Conservation (phyloP, 2,888 invertebrate genomes). For the Eupithecia subumbrata region DNA sequence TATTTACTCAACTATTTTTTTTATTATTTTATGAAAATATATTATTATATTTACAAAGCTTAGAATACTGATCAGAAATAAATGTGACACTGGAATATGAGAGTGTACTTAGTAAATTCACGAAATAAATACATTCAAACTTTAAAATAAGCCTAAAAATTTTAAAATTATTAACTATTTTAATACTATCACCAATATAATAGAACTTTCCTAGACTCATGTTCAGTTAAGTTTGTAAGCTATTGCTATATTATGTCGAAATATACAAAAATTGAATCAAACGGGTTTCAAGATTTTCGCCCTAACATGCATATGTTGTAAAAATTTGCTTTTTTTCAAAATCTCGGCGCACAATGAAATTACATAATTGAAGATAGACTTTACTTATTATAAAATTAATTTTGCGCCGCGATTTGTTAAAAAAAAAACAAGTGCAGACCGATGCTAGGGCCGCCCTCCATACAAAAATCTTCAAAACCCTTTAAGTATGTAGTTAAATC, state of each 20-base stretch:
- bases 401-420: no score
- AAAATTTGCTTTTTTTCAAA: no score
- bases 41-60: slow-evolving; percentile 69
- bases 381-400: no score
- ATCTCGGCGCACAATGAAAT: no score
- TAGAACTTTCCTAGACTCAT: slow-evolving; percentile 20
- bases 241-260: neutral
- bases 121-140: slow-evolving; percentile 38
- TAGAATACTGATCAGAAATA: slow-evolving; percentile 70
- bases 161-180: slow-evolving; percentile 42
- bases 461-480: no score
- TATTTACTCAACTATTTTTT: slow-evolving; percentile 53
- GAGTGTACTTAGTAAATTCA: slow-evolving; percentile 22
- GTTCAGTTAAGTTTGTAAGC: no score
- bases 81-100: slow-evolving; percentile 59
- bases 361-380: no score
- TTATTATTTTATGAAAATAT: slow-evolving; percentile 70
- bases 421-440: no score
- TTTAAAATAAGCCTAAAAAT: slow-evolving; percentile 30
- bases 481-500: no score
- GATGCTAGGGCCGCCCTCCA: no score
- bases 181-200: slow-evolving; percentile 65
- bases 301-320: no score
- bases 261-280: slow-evolving; percentile 19
- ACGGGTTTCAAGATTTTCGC: no score